A percentile compares a stretch with the other conserved stretches of the same genome.
Evolutionary conservation across 2,113 vertebrate genomes (phyloP).

Genomic region (Psilopogon haemacephalus): DNA sequence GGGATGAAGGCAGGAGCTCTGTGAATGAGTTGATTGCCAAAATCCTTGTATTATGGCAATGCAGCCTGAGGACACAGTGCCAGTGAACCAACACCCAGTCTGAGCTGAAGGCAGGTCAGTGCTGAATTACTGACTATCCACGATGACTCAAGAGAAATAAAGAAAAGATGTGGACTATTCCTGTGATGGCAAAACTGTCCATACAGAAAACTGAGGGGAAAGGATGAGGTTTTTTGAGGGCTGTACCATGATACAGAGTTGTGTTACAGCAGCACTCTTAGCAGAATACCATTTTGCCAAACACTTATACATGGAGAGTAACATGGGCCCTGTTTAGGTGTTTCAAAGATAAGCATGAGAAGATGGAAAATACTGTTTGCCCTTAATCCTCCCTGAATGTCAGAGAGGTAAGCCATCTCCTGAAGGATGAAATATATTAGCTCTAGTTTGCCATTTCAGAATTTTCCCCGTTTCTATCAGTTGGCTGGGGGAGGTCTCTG

Average conservation of each 20-base stretch:
- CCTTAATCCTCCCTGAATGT: neutral
- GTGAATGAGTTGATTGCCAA: neutral
- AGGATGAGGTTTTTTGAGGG: neutral
- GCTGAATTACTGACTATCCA: neutral
- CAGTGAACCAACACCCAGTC: neutral
- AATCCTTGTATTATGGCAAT: accelerated
- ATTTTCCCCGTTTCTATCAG: neutral
- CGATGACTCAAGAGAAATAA: conserved; percentile 17
- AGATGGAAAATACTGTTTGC: neutral
- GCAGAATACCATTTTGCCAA: neutral
- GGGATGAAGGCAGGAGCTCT: neutral
- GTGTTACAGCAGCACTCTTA: neutral
- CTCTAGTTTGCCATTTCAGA: neutral
- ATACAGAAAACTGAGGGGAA: neutral
- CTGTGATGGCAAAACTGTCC: neutral
- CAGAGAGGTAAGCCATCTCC: neutral
- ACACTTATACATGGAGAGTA: neutral
- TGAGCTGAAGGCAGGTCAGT: neutral
- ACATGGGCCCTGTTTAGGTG: neutral
- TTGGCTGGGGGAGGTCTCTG: neutral
- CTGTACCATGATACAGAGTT: neutral
- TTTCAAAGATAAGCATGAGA: neutral
- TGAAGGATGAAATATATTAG: neutral
- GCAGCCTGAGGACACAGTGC: neutral
- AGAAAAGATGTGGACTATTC: neutral